Conservation (phyloP, 2,797 vertebrate genomes). For the Rhincodon typus region DNA sequence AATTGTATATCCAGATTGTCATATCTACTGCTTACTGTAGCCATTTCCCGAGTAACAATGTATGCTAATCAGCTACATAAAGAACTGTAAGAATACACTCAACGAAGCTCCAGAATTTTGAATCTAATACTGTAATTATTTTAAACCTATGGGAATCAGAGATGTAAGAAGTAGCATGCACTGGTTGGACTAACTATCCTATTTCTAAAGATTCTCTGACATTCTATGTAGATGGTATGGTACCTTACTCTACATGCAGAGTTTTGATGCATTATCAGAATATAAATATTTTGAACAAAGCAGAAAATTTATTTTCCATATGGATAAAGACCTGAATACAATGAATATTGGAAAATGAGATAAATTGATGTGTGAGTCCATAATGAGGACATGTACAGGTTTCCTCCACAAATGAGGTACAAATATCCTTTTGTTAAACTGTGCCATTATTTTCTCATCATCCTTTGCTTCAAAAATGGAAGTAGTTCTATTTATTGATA, state of each 20-base stretch:
- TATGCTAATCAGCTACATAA: background rate
- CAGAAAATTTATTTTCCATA: background rate
- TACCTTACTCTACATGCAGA: background rate
- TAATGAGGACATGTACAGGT: too few species aligned
- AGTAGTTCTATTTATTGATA: slow-evolving; percentile 25
- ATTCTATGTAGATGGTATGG: background rate
- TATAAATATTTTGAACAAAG: background rate
- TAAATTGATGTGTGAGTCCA: background rate
- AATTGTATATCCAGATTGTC: background rate
- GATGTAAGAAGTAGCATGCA: background rate
- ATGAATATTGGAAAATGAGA: background rate
- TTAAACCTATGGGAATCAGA: background rate
- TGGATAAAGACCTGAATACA: background rate
- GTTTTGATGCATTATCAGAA: background rate
- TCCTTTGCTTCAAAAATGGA: slow-evolving; percentile 26
- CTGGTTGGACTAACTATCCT: background rate
- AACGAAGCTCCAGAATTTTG: background rate
- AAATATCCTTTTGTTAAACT: slow-evolving; percentile 27
- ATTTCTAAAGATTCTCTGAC: background rate
- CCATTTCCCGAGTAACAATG: background rate
- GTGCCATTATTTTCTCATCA: slow-evolving; percentile 22
- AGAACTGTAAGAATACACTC: background rate
- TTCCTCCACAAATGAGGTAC: slow-evolving; percentile 1
- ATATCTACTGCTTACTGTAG: background rate
- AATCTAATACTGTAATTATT: background rate